Percentiles rank a stretch among this genome's conserved stretches.
These are phyloP conservation scores for Microplitis manilae DNA, from an alignment of 2,888 invertebrate species.

Conservation along the genomic window DNA sequence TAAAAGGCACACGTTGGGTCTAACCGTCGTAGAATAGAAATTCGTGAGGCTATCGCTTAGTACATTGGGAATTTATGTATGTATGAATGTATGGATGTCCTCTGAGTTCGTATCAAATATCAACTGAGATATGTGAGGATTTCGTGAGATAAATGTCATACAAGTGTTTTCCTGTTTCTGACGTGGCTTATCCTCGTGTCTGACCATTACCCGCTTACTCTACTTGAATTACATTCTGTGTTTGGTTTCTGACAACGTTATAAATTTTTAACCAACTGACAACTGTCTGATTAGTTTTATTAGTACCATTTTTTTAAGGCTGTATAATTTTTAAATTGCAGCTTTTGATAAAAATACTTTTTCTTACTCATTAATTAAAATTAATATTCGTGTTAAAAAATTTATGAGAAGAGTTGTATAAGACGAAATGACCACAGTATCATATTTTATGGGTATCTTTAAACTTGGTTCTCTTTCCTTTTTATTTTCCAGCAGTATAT, in stretches of 20 bases:
- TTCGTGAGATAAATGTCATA: conserved; percentile 26
- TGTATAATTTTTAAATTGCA: too few species aligned
- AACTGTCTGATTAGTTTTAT: too few species aligned
- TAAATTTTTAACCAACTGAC: too few species aligned
- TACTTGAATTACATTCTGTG: conserved; percentile 6
- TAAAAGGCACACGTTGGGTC: conserved; percentile 1
- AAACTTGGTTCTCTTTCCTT: conserved; percentile 24
- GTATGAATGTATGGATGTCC: not conserved
- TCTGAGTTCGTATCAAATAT: not conserved
- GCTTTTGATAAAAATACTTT: too few species aligned
- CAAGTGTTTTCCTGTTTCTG: conserved; percentile 13
- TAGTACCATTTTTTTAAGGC: too few species aligned
- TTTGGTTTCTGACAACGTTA: too few species aligned
- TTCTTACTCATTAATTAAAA: not conserved
- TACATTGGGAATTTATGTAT: not conserved
- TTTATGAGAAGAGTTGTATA: too few species aligned
- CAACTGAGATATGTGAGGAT: conserved; percentile 3
- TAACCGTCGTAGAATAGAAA: conserved; percentile 21
- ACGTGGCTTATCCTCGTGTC: conserved; percentile 3
- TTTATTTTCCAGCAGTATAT: conserved; percentile 1
- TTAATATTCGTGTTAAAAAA: not conserved
- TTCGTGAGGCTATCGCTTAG: conserved; percentile 20
- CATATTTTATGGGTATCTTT: not conserved
- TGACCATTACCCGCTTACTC: conserved; percentile 12
- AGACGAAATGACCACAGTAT: too few species aligned